Evolutionary conservation across 2,888 invertebrate species (phyloP), one percentile per base, ranked within the genome.

Genomic region (Aphidoletes aphidimyza): DNA sequence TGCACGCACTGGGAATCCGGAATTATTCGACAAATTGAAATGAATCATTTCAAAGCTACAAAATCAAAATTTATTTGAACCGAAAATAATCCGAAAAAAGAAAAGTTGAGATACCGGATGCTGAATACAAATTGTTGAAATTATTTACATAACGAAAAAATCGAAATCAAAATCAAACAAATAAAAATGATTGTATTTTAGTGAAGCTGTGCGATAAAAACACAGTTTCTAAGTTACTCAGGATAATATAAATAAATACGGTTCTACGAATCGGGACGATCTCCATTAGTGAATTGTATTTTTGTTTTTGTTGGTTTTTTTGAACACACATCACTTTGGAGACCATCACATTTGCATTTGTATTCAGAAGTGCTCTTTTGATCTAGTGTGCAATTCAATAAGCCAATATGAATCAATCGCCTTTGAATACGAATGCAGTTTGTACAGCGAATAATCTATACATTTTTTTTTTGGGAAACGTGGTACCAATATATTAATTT

Each of bases 131-230:
- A 30, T n/a, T 9, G 30, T 19, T 14, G 8, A 17, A 47, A 69
- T 30, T 69, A 69, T 69, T 69, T 69, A 69, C 69, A 69, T 69
- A 69, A 69, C 26, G 69, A 69, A 69, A 69, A n/a, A n/a, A n/a
- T n/a, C n/a, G n/a, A n/a, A 69, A 69, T 69, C 69, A 69, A 69
- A 42, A 69, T 69, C 69, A 69, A 69, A 69, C 69, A 69, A 69
- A 69, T 69, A 69, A 69, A 69, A 69, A 69, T 69, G 69, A 69
- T 69, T 30, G 6, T 54, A 5, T 22, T 54, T 69, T 69, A 30
- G 69, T 69, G 69, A 69, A 69, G 30, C 69, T 69, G 69, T 69
- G 69, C 2, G n/a, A 1, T 9, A 1, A 69, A 30, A 26, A 14
- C 69, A 69, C 69, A 69, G 69, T 69, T 69, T 69, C 69, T 69